Conservation (phyloP, 1,140 invertebrate species). For the Ceratina calcarata region DNA sequence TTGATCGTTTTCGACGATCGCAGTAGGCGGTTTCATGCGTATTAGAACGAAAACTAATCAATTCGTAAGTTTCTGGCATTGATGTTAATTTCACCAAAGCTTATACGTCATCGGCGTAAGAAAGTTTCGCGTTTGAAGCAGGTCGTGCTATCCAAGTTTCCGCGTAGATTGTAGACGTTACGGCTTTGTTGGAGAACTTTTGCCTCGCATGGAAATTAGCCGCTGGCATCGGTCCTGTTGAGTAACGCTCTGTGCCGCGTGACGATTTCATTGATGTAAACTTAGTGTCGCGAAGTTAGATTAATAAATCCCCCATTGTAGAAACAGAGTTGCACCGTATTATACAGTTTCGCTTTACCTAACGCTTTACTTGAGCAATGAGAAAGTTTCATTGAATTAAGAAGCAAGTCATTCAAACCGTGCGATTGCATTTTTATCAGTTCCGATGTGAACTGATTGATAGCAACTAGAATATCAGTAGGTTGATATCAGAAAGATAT, state of each 20-base stretch:
- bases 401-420: neutral
- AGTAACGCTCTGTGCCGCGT: conserved; percentile 14
- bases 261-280: conserved; percentile 55
- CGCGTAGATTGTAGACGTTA: conserved; percentile 11
- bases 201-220: conserved; percentile 62
- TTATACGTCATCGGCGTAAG: neutral
- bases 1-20: neutral
- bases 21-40: neutral
- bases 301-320: neutral
- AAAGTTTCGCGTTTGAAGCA: conserved; percentile 10
- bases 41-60: too few species aligned
- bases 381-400: neutral
- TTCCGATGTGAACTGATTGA: too few species aligned
- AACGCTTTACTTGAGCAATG: neutral
- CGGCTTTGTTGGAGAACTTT: conserved; percentile 47
- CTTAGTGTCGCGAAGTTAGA: conserved; percentile 46
- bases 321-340: neutral
- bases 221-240: conserved; percentile 64
- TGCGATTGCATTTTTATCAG: neutral
- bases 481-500: too few species aligned
- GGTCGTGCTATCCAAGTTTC: conserved; percentile 33
- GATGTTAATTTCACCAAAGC: neutral
- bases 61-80: neutral
- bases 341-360: neutral
- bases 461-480: too few species aligned